Percentiles rank a stretch among this genome's conserved stretches.
phyloP scores from a whole-genome alignment of 2,888 invertebrate genomes.

The Cancer borealis region DNA sequence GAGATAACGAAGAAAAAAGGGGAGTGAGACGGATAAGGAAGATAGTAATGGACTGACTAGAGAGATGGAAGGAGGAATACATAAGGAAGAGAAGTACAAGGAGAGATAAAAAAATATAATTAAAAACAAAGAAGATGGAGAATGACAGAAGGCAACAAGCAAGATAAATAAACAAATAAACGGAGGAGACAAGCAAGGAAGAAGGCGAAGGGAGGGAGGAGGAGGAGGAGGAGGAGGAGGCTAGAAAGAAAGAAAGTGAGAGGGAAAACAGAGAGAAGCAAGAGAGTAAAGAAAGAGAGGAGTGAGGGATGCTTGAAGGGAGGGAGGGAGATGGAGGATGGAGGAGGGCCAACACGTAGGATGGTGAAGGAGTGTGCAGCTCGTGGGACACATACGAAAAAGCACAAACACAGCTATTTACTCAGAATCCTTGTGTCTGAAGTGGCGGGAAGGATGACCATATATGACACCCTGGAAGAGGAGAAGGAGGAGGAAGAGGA shows the following conservation, averaged over 20 bases:
- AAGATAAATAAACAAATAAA: neutral
- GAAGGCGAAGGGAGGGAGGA: neutral
- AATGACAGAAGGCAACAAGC: neutral
- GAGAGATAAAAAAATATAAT: neutral
- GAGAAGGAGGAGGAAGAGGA: neutral
- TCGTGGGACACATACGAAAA: neutral
- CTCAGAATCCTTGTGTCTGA: neutral
- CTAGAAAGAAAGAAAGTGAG: neutral
- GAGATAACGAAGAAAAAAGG: neutral
- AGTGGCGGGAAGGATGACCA: neutral
- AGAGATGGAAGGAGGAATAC: neutral
- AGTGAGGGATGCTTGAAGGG: neutral
- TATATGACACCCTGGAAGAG: neutral
- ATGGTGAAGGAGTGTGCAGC: neutral
- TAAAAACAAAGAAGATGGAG: neutral
- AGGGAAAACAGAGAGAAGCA: neutral
- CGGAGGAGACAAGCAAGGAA: neutral
- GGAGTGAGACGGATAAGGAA: too few relatives aligned
- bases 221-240: neutral
- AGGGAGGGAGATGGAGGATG: neutral
- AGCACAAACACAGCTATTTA: neutral
- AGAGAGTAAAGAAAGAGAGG: neutral
- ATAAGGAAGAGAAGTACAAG: neutral
- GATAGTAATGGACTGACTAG: neutral
- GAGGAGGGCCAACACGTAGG: neutral